Evolutionary conservation across 2,888 invertebrate genomes (phyloP).

Genomic region (Philonicus albiceps): DNA sequence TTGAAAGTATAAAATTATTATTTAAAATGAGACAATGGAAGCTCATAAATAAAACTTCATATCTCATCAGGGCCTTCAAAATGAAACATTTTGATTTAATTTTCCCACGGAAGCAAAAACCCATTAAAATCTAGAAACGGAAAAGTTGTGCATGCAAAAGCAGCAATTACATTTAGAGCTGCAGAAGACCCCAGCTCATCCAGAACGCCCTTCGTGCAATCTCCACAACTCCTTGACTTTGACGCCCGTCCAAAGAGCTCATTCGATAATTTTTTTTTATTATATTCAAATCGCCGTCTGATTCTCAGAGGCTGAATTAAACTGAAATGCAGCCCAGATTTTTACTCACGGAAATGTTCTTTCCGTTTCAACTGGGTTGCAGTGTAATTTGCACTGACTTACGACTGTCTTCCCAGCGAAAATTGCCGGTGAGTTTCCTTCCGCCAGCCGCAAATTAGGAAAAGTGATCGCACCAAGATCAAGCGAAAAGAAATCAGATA

Average conservation of each 20-base stretch:
- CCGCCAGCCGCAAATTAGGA: neutral
- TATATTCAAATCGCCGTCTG: neutral
- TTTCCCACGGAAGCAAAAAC: neutral
- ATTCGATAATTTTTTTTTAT: neutral
- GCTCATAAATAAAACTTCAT: neutral
- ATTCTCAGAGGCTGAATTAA: neutral
- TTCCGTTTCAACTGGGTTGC: neutral
- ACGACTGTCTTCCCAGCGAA: neutral
- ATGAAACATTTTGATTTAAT: neutral
- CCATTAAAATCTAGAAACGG: neutral
- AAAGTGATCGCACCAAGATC: neutral
- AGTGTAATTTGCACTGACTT: neutral
- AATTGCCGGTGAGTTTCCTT: neutral
- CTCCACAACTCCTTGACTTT: neutral
- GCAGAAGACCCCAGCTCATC: neutral
- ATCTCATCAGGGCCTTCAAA: neutral
- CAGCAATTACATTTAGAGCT: neutral
- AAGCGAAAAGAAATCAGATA: neutral
- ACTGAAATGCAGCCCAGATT: neutral
- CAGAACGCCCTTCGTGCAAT: neutral
- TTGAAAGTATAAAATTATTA: neutral
- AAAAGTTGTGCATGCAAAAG: neutral
- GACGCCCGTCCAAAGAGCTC: neutral
- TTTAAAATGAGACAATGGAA: neutral
- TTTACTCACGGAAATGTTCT: neutral